Conservation (phyloP, 2,888 invertebrate species). For the Chrysina gloriosa region DNA sequence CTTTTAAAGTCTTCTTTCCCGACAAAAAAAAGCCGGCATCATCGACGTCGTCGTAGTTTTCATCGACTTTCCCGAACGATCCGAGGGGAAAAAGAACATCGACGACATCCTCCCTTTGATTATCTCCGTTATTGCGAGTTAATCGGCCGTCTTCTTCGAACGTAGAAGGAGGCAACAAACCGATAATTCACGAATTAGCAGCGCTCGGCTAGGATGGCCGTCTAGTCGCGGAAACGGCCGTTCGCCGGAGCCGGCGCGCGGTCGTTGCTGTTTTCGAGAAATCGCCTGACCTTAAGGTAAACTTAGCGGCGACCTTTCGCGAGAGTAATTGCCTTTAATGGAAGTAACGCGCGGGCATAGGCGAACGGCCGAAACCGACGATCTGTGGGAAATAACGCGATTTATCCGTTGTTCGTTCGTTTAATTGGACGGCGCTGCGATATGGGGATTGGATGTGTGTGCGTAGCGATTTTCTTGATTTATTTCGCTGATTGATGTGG, state of each 20-base stretch:
- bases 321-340: conserved; percentile 11
- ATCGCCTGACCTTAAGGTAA: conserved; percentile 13
- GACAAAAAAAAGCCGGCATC: too few species aligned
- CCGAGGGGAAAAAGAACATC: neutral
- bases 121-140: neutral
- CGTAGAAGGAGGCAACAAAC: conserved; percentile 17
- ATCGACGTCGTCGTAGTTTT: neutral
- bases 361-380: neutral
- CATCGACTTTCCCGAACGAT: neutral
- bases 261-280: neutral
- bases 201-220: conserved; percentile 1
- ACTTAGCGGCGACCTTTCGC: conserved; percentile 2
- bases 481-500: neutral
- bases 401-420: too few species aligned
- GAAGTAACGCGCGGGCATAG: neutral
- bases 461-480: neutral
- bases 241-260: neutral
- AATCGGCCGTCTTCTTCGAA: neutral
- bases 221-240: neutral
- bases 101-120: too few species aligned
- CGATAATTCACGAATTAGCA: conserved; percentile 28
- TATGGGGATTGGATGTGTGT: too few species aligned
- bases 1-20: too few species aligned
- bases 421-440: too few species aligned
- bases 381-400: neutral